These are phyloP conservation scores for Maniola hyperantus DNA, from an alignment of 2,888 invertebrate genomes.

Conservation along the genomic window DNA sequence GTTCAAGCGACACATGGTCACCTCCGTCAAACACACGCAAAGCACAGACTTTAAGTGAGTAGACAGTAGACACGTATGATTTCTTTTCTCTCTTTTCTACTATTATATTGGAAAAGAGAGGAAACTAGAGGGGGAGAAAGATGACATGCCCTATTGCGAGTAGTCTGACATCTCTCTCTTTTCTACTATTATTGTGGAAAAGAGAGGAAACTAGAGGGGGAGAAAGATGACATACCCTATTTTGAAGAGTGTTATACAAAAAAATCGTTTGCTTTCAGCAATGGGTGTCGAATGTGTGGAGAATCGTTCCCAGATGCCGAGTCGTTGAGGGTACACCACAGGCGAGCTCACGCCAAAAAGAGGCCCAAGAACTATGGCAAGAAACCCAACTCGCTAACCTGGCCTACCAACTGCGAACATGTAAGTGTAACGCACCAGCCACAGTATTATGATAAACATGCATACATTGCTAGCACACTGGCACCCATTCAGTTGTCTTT, in stretches of 20 bases:
- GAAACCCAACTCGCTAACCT: conserved; percentile 50
- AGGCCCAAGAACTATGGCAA: conserved; percentile 69
- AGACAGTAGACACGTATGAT: too few relatives aligned
- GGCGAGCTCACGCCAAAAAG: conserved; percentile 60
- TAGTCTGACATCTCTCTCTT: conserved; percentile 70
- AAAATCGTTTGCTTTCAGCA: conserved; percentile 45
- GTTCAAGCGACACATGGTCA: conserved; percentile 71
- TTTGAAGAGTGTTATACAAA: not conserved
- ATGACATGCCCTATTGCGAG: conserved; percentile 62
- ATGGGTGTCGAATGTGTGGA: conserved; percentile 69
- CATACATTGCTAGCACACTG: too few relatives aligned
- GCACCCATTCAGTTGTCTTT: too few relatives aligned
- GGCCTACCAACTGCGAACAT: conserved; percentile 65
- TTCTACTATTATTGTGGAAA: too few relatives aligned
- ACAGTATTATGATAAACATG: too few relatives aligned
- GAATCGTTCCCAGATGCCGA: conserved; percentile 58
- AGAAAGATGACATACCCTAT: too few relatives aligned
- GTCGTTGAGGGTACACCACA: conserved; percentile 63
- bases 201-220: too few relatives aligned
- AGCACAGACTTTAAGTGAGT: conserved; percentile 60
- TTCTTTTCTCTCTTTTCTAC: too few relatives aligned
- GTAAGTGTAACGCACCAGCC: conserved; percentile 47
- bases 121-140: conserved; percentile 34
- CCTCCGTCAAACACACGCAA: conserved; percentile 61
- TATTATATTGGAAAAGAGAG: conserved; percentile 18